Base-by-base conservation (phyloP, 1,140 invertebrate species). In the Drosophila parvula region DNA sequence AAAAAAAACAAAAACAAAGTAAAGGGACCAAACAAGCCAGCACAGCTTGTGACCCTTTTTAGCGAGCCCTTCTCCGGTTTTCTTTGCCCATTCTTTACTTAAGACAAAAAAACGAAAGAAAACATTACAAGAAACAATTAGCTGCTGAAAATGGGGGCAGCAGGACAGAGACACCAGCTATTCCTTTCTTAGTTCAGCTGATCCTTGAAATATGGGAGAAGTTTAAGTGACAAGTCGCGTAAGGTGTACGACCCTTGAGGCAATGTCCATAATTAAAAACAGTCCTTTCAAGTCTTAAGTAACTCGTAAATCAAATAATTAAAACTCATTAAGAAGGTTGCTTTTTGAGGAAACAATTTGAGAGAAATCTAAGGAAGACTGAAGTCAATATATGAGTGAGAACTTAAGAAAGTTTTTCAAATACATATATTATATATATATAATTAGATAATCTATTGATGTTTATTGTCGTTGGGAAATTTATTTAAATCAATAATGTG, bases 71-170 rank as follows among this genome's bases (percentile, higher is more conserved):
- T 56, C 67, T 41, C 32, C 30, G 53, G 27, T 34, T 38, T 65
- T 59, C 16, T n/a, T 62, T 32, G 30, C n/a, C 34, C 16, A 16
- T 27, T 61, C 41, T 32, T 40, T 8, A n/a, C 63, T 45, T 65
- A 68, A 79, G 81, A 69, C 7, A 78, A 81, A 69, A 65, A 38
- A 8, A 34, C 5, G 27, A 30, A 7, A 9, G 18, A 82, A 85
- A 79, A 64, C 76, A 88, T 83, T 83, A 83, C 79, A 79, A 83
- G 84, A 83, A 71, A 89, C 80, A 89, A 88, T 88, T 89, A 88
- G 83, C 77, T 80, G 44, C 58, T 53, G 48, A 63, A 57, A 88
- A 88, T 74, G 61, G 67, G 77, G 53, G 41, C 79, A 78, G 43
- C 60, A 50, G 59, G 40, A 75, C 36, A 77, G 36, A 22, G 36